Evolutionary conservation across 1,140 invertebrate species (phyloP).

Genomic region (Grapholita molesta): DNA sequence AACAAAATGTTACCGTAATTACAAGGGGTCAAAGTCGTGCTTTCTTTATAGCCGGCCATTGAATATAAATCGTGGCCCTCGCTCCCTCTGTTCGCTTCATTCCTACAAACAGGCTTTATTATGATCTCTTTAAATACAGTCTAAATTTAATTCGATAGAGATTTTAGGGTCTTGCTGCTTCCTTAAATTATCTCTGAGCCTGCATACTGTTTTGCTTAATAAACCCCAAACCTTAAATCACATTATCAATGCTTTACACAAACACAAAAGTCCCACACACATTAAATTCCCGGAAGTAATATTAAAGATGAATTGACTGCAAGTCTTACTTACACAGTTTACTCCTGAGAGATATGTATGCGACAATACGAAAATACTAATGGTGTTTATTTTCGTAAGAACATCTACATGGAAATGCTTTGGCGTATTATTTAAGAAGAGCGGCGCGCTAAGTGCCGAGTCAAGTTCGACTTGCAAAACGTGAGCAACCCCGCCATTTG

Average conservation of each 20-base stretch:
- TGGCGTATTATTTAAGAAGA: background rate
- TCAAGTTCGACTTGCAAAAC: slow-evolving; percentile 3
- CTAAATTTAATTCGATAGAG: background rate
- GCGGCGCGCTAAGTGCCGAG: slow-evolving; percentile 2
- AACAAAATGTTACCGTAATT: slow-evolving; percentile 47
- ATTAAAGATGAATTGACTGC: background rate
- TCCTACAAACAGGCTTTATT: slow-evolving; percentile 15
- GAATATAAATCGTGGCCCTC: background rate
- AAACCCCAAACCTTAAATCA: background rate
- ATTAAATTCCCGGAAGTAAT: background rate
- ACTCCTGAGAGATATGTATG: background rate
- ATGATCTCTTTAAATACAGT: slow-evolving; percentile 14
- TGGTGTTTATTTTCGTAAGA: slow-evolving; percentile 5
- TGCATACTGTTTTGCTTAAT: background rate
- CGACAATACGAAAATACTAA: background rate
- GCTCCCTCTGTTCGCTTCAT: background rate
- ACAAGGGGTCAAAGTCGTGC: slow-evolving; percentile 29
- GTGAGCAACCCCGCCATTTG: background rate
- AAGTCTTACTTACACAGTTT: background rate
- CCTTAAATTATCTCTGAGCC: background rate
- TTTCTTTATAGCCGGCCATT: slow-evolving; percentile 13
- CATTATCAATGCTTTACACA: background rate
- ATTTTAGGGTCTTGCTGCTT: background rate
- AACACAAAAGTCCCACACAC: too few species aligned
- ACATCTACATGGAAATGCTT: background rate